These are phyloP conservation scores for Protula sp. DNA, from an alignment of 2,888 invertebrate genomes.

Conservation along the genomic window DNA sequence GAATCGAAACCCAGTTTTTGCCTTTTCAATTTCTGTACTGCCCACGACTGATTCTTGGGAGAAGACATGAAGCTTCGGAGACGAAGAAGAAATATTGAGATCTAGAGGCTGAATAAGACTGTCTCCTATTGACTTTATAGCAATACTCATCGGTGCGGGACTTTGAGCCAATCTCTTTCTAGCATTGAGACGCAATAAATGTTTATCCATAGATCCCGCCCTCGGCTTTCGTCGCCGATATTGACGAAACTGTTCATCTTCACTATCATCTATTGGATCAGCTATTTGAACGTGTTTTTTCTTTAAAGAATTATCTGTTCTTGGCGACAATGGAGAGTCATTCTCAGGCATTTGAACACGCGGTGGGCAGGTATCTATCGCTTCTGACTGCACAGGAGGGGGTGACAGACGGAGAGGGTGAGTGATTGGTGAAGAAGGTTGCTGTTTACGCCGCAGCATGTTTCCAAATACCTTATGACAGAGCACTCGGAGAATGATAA, in stretches of 20 bases:
- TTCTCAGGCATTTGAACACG: background rate
- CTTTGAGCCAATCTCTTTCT: conserved; percentile 11
- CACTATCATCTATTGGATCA: conserved; percentile 8
- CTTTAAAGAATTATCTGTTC: background rate
- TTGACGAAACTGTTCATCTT: conserved; percentile 7
- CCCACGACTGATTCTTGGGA: background rate
- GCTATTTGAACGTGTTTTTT: conserved; percentile 30
- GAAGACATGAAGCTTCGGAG: background rate
- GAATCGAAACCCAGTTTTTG: conserved; percentile 43
- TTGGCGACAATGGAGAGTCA: background rate
- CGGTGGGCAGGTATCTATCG: conserved; percentile 14
- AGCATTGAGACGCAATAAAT: conserved; percentile 19
- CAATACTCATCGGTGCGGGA: conserved; percentile 30
- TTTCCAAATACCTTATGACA: conserved; percentile 60
- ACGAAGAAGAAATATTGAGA: conserved; percentile 10
- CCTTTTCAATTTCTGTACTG: background rate
- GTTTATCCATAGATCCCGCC: conserved; percentile 29
- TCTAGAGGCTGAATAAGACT: conserved; percentile 48
- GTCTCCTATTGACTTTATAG: conserved; percentile 45
- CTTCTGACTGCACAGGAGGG: conserved; percentile 6
- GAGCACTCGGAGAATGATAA: conserved; percentile 59
- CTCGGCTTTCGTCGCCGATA: conserved; percentile 13
- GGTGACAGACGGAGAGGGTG: conserved; percentile 46
- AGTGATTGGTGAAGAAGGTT: no score
- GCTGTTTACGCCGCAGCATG: conserved; percentile 55